phyloP scores from a whole-genome alignment of 2,113 vertebrate genomes.

The Benitochromis conjunctus region DNA sequence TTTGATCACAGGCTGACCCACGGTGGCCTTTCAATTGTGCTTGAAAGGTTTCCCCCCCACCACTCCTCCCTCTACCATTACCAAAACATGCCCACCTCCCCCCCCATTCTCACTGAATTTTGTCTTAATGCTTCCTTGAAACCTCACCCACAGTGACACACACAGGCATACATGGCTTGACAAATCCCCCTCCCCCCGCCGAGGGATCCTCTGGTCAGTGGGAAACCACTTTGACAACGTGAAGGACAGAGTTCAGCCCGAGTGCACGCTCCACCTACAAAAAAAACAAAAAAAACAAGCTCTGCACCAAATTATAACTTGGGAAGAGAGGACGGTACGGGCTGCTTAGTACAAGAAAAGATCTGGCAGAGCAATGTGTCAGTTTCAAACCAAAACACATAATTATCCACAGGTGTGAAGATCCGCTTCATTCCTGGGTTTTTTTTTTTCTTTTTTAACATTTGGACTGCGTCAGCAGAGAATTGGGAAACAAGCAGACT shows the following conservation, averaged over 20 bases:
- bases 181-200: slow-evolving; percentile 32
- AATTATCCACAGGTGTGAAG: slow-evolving; percentile 23
- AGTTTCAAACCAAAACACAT: slow-evolving; percentile 18
- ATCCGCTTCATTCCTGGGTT: slow-evolving; percentile 16
- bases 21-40: slow-evolving; percentile 47
- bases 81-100: slow-evolving; percentile 25
- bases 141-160: slow-evolving; percentile 33
- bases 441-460: not conserved
- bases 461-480: not conserved
- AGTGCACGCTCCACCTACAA: slow-evolving; percentile 47
- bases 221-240: slow-evolving; percentile 33
- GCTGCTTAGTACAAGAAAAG: not conserved
- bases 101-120: slow-evolving; percentile 18
- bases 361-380: slow-evolving; percentile 5
- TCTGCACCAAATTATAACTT: slow-evolving; percentile 22
- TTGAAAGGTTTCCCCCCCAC: slow-evolving; percentile 26
- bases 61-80: not conserved
- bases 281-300: not conserved
- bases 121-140: slow-evolving; percentile 25
- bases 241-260: slow-evolving; percentile 36
- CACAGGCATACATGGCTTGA: slow-evolving; percentile 25
- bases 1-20: slow-evolving; percentile 46
- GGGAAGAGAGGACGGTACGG: not conserved
- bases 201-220: slow-evolving; percentile 13
- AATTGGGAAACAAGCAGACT: slow-evolving; percentile 2